Evolutionary conservation across 2,888 invertebrate species (phyloP).

Genomic region (Chirona hameri): DNA sequence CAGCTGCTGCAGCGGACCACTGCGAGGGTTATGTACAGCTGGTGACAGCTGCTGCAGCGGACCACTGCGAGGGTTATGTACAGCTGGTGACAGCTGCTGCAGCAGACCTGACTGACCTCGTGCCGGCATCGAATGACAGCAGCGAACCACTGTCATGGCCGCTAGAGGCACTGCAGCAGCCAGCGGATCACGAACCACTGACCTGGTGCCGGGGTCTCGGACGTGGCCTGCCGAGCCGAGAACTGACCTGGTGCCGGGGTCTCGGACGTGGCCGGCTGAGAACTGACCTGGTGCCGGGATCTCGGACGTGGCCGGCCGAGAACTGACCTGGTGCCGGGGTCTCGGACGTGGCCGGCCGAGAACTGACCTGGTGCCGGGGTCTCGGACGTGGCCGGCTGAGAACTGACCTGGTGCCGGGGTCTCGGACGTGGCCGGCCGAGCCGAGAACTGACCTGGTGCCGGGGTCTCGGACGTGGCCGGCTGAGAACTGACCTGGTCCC

Average conservation of each 20-base stretch:
- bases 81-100: no score
- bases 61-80: no score
- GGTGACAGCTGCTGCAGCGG: no score
- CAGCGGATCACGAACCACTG: not conserved
- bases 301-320: constrained; percentile 49
- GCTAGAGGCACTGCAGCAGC: no score
- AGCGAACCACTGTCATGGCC: no score
- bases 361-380: constrained; percentile 40
- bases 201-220: not conserved
- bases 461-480: not conserved
- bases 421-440: no score
- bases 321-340: constrained; percentile 44
- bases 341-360: no score
- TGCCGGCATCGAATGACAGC: no score
- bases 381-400: constrained; percentile 44
- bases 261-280: constrained; percentile 44
- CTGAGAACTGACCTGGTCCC: not conserved
- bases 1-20: no score
- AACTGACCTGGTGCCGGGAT: constrained; percentile 45
- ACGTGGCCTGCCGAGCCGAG: not conserved
- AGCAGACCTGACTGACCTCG: no score
- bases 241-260: constrained; percentile 40
- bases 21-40: no score
- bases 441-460: not conserved
- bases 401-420: constrained; percentile 43